These are phyloP conservation scores for Bubo scandiacus DNA, from an alignment of 2,113 vertebrate species.

Conservation along the genomic window DNA sequence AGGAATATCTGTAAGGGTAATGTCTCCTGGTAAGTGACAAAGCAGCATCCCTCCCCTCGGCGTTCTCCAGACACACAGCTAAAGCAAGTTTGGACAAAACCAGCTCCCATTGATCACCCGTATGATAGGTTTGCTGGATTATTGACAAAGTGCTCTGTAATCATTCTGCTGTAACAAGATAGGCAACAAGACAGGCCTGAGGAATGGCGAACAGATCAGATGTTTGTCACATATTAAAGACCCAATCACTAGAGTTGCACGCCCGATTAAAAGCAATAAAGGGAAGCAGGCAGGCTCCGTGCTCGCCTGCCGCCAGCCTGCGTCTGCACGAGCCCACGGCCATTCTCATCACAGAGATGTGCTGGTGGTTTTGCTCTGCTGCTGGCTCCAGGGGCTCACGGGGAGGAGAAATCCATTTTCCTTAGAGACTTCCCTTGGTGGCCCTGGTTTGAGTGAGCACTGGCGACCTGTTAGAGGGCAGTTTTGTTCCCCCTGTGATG, in stretches of 20 bases:
- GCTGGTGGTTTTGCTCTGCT: neutral
- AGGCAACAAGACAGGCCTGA: slow-evolving; percentile 31
- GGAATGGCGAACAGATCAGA: slow-evolving; percentile 4
- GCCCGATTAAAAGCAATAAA: slow-evolving; percentile 29
- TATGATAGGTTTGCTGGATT: neutral
- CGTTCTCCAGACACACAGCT: neutral
- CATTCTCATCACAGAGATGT: neutral
- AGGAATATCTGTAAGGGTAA: neutral
- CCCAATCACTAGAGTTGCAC: neutral
- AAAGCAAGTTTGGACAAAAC: neutral
- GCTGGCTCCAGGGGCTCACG: neutral
- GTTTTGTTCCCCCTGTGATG: neutral
- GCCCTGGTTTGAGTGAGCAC: neutral
- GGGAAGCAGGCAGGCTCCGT: neutral
- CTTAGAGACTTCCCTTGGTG: neutral
- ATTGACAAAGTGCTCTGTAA: slow-evolving; percentile 44
- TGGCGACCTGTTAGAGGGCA: neutral
- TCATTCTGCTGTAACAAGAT: slow-evolving; percentile 39
- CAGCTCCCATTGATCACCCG: neutral
- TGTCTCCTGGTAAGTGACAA: neutral
- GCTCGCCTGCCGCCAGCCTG: neutral
- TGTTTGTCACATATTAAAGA: slow-evolving; percentile 48
- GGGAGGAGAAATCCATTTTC: neutral
- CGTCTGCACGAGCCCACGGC: neutral
- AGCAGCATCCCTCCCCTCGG: neutral